Base-by-base conservation (phyloP, 2,888 invertebrate genomes). In the Disparrhopalites patrizii region DNA sequence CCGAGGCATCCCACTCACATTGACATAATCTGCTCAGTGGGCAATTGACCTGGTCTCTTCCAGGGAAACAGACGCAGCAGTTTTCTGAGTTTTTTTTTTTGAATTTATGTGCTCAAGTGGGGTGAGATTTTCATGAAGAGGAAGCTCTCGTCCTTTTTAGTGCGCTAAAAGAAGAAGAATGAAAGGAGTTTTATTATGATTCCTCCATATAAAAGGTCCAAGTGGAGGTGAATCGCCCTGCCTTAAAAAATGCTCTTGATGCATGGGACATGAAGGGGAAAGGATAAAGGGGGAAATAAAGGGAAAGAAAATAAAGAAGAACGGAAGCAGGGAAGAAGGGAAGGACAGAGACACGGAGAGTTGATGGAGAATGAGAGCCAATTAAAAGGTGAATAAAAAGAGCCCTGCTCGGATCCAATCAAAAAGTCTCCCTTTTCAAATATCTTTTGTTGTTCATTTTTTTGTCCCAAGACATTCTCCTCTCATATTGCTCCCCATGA, bases 321-420 rank as follows among this genome's bases (percentile, higher is more conserved):
- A 18, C 47, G 43, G 43, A 43, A 43, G 40, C 47, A n/a, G n/a
- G n/a, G n/a, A n/a, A n/a, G n/a, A n/a, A n/a, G n/a, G n/a, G n/a
- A n/a, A n/a, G n/a, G n/a, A n/a, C n/a, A n/a, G 40, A 43, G 23
- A 30, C 47, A 47, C 60, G 43, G 28, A 58, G 25, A 10, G 15
- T 28, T 18, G 27, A 5, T 58, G 43, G 50, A 63, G 63, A 60
- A 67, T 64, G 60, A 67, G 67, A 67, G 60, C 63, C 60, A 67
- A 67, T 67, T 67, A 67, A 67, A 67, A 67, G 54, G 57, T 62
- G 56, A 56, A 30, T 60, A 38, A 33, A 43, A 66, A 57, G n/a
- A n/a, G 63, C 33, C 63, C 58, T 67, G 60, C 31, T 60, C 60
- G 31, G 30, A 60, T 60, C 63, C 58, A 58, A 67, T 63, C 63